A percentile compares a stretch with the other conserved stretches of the same genome.
Evolutionary conservation across 1,140 invertebrate species (phyloP).

Genomic region (Coenobita brevimanus): DNA sequence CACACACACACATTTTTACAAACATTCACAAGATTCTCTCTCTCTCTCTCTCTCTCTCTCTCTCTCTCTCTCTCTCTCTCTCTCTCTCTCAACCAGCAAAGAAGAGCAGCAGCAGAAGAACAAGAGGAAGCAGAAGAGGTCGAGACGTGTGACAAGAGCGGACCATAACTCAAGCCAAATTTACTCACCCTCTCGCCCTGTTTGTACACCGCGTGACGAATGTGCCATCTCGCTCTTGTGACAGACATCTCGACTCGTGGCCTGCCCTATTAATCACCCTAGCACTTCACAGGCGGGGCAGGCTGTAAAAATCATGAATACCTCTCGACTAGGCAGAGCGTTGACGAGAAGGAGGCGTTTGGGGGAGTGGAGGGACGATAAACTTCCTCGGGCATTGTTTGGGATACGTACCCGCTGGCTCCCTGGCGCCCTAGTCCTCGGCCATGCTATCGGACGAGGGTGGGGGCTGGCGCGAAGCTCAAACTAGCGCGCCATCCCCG

Average conservation of each 20-base stretch:
- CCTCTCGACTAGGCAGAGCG: neutral
- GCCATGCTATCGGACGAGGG: constrained; percentile 22
- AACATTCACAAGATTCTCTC: too few relatives aligned
- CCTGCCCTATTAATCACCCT: constrained; percentile 23
- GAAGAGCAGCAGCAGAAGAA: neutral
- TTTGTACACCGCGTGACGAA: constrained; percentile 54
- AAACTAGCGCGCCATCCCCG: constrained; percentile 55
- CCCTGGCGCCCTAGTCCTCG: too few relatives aligned
- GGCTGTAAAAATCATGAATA: neutral
- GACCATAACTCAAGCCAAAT: constrained; percentile 41
- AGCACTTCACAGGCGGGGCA: neutral
- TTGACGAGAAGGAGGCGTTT: neutral
- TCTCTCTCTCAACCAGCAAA: too few relatives aligned
- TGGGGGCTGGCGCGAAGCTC: constrained; percentile 50
- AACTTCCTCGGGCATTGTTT: too few relatives aligned
- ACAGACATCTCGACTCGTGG: constrained; percentile 40
- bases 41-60: too few relatives aligned
- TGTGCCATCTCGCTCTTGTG: constrained; percentile 52
- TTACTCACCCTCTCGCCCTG: constrained; percentile 45
- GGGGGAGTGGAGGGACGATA: constrained; percentile 8
- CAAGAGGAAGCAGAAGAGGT: neutral
- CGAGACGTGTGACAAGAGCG: constrained; percentile 38
- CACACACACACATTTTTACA: neutral
- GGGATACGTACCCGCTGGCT: too few relatives aligned
- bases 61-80: too few relatives aligned